These are phyloP conservation scores for Centropus bengalensis DNA, from an alignment of 2,113 vertebrate genomes.

Conservation along the genomic window DNA sequence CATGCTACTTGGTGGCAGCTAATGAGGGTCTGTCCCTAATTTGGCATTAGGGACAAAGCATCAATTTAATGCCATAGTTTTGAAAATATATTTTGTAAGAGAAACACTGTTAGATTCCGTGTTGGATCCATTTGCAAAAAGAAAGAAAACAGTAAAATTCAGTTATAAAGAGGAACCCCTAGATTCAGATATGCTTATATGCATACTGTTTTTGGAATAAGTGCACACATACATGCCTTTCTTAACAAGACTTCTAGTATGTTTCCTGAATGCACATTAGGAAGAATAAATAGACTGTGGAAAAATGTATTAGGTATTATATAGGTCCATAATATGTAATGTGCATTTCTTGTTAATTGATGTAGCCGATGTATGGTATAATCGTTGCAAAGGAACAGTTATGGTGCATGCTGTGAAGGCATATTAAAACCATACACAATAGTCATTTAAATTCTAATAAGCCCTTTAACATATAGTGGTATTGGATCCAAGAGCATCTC, in stretches of 20 bases:
- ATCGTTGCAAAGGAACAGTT: slow-evolving; percentile 56
- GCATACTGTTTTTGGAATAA: not conserved
- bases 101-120: not conserved
- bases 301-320: slow-evolving; percentile 54
- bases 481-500: slow-evolving; percentile 5
- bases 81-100: not conserved
- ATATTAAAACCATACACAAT: slow-evolving; percentile 69
- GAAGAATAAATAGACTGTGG: slow-evolving; percentile 38
- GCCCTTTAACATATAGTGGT: slow-evolving; percentile 38
- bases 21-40: not conserved
- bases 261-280: slow-evolving; percentile 33
- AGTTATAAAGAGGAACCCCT: not conserved
- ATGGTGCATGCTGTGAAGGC: slow-evolving; percentile 58
- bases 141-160: not conserved
- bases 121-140: not conserved
- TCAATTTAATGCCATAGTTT: not conserved
- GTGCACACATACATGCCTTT: not conserved
- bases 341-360: slow-evolving; percentile 70
- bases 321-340: slow-evolving; percentile 46
- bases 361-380: slow-evolving; percentile 36
- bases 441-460: slow-evolving; percentile 59
- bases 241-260: not conserved
- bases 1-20: not conserved
- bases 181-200: not conserved
- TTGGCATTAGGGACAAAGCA: not conserved